These are phyloP conservation scores for Butorides virescens DNA, from an alignment of 2,113 vertebrate genomes.

Conservation along the genomic window DNA sequence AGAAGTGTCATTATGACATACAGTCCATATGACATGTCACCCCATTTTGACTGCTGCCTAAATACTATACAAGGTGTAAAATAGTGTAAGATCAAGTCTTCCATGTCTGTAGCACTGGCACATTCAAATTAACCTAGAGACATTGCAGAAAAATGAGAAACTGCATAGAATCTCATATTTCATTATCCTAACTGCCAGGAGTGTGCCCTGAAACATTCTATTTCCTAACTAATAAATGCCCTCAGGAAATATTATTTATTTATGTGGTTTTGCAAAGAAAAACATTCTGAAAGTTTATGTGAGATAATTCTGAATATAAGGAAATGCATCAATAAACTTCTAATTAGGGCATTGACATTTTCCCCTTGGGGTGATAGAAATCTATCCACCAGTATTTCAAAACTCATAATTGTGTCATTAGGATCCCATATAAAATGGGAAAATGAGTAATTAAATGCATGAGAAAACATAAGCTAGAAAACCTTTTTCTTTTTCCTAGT, in stretches of 20 bases:
- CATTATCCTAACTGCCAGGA: constrained; percentile 17
- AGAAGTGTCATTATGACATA: background rate
- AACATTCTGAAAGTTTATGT: constrained; percentile 20
- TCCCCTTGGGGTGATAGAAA: background rate
- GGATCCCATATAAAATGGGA: background rate
- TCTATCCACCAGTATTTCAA: background rate
- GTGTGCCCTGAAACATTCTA: constrained; percentile 13
- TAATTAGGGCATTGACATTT: constrained; percentile 9
- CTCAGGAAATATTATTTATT: constrained; percentile 52
- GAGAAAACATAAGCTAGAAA: background rate
- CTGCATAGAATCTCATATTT: background rate
- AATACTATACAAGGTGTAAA: background rate
- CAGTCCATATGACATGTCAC: background rate
- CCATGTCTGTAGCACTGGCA: background rate
- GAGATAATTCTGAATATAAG: constrained; percentile 23
- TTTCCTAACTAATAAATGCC: constrained; percentile 34
- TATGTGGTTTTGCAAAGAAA: constrained; percentile 41
- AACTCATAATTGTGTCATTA: background rate
- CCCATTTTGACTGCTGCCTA: background rate
- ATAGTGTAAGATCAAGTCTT: background rate
- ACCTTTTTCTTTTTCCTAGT: background rate
- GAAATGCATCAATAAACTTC: constrained; percentile 16
- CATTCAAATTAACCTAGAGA: constrained; percentile 39
- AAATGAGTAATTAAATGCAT: background rate
- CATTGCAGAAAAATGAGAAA: background rate